Base-by-base conservation (phyloP, 2,797 vertebrate species). In the Denticeps clupeoides region DNA sequence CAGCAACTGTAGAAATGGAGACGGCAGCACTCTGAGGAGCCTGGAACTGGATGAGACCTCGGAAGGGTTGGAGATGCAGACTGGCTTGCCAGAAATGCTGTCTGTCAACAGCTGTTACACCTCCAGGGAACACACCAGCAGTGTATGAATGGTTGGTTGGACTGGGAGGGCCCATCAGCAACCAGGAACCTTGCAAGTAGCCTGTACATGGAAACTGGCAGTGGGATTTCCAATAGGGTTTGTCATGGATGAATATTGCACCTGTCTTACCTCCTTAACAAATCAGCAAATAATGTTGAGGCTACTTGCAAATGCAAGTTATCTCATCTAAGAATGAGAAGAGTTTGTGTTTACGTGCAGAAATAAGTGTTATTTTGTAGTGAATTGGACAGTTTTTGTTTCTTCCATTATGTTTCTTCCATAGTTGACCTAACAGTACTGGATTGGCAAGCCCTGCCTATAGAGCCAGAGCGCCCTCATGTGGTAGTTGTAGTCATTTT, bases 71-170 rank as follows among this genome's bases (percentile, higher is more conserved):
- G 82, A 77, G 63, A 77, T 86, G 73, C 77, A 78, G 23, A 70
- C 74, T 0, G 82, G 84, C 50, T 77, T 73, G 37, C 80, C 82
- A 16, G 80, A 85, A 59, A 22, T 25, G 10, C 67, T 89, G 54
- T 88, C 89, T 0, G 71, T 90, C 59, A 81, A 88, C 71, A 89
- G 86, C 73, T 86, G 82, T 54, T 80, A 81, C 10, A 67, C 80
- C 59, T 74, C 82, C 59, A 82, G 70, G 3, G 88, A 96, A 55
- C 81, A 81, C 72, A 91, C 91, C 18, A 98, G 90, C 65, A 91
- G 87, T 41, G 25, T 50, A 46, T 49, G 40, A 45, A 41, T 37
- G 9, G 43, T 18, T 27, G 12, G n/a, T n/a, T n/a, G n/a, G n/a
- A n/a, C n/a, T n/a, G n/a, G n/a, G n/a, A n/a, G n/a, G n/a, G n/a